A percentile compares a stretch with the other conserved stretches of the same genome.
phyloP scores from a whole-genome alignment of 2,888 invertebrate genomes.

The Tigriopus californicus region DNA sequence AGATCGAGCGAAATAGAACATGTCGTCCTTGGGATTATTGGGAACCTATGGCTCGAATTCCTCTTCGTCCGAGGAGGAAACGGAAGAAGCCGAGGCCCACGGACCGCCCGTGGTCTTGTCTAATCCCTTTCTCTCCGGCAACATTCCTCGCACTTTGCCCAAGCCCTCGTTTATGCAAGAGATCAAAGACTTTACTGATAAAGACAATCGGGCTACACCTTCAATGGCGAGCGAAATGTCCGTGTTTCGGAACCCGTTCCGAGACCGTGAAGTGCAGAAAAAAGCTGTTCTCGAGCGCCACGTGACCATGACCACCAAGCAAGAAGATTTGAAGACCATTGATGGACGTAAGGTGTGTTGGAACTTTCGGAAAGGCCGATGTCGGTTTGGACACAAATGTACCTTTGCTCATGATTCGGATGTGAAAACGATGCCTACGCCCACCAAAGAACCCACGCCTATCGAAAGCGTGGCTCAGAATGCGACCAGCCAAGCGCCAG shows the following conservation, averaged over 20 bases:
- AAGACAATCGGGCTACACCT: not conserved
- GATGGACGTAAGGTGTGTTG: constrained; percentile 79
- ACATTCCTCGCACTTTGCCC: not conserved
- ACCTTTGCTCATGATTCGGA: constrained; percentile 80
- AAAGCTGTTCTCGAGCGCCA: constrained; percentile 71
- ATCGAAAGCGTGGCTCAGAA: not conserved
- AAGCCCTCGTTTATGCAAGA: constrained; percentile 14
- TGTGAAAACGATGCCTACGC: constrained; percentile 26
- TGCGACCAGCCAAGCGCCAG: not conserved
- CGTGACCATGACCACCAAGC: constrained; percentile 65
- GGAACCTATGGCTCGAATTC: not conserved
- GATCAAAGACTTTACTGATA: not conserved
- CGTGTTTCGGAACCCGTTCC: constrained; percentile 58
- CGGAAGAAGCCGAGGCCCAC: too few species aligned
- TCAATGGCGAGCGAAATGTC: constrained; percentile 32
- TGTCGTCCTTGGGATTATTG: constrained; percentile 12
- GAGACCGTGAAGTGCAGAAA: constrained; percentile 65
- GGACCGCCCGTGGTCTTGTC: not conserved
- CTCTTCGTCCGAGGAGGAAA: not conserved
- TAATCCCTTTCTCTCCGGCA: not conserved
- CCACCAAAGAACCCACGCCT: not conserved
- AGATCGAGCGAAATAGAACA: not conserved
- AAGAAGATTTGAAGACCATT: constrained; percentile 52
- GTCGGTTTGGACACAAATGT: constrained; percentile 77
- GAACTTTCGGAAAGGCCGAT: constrained; percentile 75